Conservation (phyloP, 2,113 vertebrate species). For the Oenanthe melanoleuca region DNA sequence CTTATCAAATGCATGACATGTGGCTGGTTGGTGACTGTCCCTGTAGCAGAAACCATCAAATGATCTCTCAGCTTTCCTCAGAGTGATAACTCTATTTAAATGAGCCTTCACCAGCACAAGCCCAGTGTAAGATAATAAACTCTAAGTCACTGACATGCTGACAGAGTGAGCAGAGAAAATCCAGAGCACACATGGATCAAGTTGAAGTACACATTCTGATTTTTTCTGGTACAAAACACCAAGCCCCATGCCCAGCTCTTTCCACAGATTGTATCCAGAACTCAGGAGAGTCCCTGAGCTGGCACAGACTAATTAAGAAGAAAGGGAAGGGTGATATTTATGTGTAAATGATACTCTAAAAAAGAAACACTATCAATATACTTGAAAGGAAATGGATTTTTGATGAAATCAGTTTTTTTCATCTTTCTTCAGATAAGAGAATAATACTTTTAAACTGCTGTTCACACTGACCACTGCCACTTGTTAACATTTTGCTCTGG, state of each 20-base stretch:
- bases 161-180: background rate
- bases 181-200: background rate
- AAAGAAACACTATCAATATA: conserved; percentile 46
- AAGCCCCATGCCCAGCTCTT: background rate
- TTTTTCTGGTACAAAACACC: background rate
- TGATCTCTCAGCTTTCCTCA: background rate
- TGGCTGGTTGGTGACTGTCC: background rate
- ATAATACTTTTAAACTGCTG: conserved; percentile 20
- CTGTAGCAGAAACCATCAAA: background rate
- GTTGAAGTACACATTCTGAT: background rate
- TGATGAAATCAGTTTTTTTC: conserved; percentile 46
- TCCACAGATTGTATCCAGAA: background rate
- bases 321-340: conserved; percentile 13
- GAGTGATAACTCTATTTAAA: background rate
- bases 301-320: conserved; percentile 12
- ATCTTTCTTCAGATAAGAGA: conserved; percentile 1
- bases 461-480: background rate
- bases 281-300: background rate
- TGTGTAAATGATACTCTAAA: background rate
- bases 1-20: background rate
- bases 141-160: background rate
- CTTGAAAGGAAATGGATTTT: conserved; percentile 60
- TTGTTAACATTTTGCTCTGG: conserved; percentile 39
- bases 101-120: background rate
- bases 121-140: background rate